Percentiles rank a stretch among this genome's conserved stretches.
Evolutionary conservation across 2,113 vertebrate genomes (phyloP).

Genomic region (Percopsis transmontana): DNA sequence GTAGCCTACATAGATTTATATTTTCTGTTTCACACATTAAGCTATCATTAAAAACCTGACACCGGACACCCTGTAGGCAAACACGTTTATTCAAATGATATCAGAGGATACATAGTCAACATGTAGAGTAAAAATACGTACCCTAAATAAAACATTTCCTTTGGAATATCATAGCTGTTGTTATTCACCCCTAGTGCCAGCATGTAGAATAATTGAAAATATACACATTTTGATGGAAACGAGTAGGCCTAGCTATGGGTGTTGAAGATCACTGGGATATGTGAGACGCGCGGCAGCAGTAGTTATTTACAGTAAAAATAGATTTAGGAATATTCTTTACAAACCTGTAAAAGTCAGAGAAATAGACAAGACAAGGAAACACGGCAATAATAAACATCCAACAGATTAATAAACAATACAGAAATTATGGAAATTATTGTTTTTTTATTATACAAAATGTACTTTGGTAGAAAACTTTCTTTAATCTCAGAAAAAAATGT

Average conservation of each 20-base stretch:
- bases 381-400: conserved; percentile 54
- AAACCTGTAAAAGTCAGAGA: conserved; percentile 20
- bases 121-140: conserved; percentile 69
- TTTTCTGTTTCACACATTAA: neutral
- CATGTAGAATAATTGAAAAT: conserved; percentile 59
- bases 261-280: neutral
- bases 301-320: neutral
- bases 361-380: conserved; percentile 48
- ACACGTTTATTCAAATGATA: conserved; percentile 62
- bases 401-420: conserved; percentile 58
- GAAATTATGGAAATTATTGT: conserved; percentile 33
- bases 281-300: conserved; percentile 7
- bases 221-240: conserved; percentile 14
- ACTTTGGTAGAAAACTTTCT: conserved; percentile 72
- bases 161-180: conserved; percentile 58
- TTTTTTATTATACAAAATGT: conserved; percentile 48
- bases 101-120: conserved; percentile 63
- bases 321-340: conserved; percentile 11
- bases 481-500: conserved; percentile 47
- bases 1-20: neutral
- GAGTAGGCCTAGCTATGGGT: neutral
- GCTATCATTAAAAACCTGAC: neutral
- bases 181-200: conserved; percentile 20
- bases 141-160: conserved; percentile 60
- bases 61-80: conserved; percentile 36